Percentiles rank a stretch among this genome's conserved stretches.
phyloP scores from a whole-genome alignment of 2,113 vertebrate genomes.

The Cynoglossus semilaevis region DNA sequence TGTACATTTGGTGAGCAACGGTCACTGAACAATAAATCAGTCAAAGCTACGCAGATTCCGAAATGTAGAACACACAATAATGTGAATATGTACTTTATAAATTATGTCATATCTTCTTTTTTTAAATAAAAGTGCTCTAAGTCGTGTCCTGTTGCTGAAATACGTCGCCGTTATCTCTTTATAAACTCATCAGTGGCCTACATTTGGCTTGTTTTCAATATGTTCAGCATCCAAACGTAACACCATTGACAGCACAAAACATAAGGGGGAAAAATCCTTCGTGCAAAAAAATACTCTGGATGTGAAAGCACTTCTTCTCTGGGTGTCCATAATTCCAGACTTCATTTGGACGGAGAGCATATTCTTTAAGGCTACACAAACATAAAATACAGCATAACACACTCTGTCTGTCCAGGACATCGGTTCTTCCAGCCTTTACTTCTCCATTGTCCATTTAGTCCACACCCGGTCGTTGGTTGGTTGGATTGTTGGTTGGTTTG shows the following conservation, averaged over 20 bases:
- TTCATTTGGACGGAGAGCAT: slow-evolving; percentile 82
- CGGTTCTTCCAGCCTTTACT: slow-evolving; percentile 68
- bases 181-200: slow-evolving; percentile 74
- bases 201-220: slow-evolving; percentile 78
- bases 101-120: slow-evolving; percentile 57
- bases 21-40: slow-evolving; percentile 82
- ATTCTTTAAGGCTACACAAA: slow-evolving; percentile 92
- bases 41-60: slow-evolving; percentile 81
- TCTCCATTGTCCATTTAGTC: slow-evolving; percentile 69
- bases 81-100: slow-evolving; percentile 79
- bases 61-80: slow-evolving; percentile 81
- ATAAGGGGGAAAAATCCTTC: slow-evolving; percentile 78
- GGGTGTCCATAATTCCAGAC: slow-evolving; percentile 83
- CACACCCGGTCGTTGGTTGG: slow-evolving; percentile 60
- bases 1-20: slow-evolving; percentile 82
- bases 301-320: slow-evolving; percentile 93
- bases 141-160: slow-evolving; percentile 66
- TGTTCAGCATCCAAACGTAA: slow-evolving; percentile 83
- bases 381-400: slow-evolving; percentile 86
- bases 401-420: slow-evolving; percentile 66
- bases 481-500: slow-evolving; percentile 50
- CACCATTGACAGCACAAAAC: slow-evolving; percentile 88
- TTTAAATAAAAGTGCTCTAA: slow-evolving; percentile 72
- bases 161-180: slow-evolving; percentile 71
- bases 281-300: slow-evolving; percentile 91